Conservation (phyloP, 2,113 vertebrate species). For the Tamias sibiricus region DNA sequence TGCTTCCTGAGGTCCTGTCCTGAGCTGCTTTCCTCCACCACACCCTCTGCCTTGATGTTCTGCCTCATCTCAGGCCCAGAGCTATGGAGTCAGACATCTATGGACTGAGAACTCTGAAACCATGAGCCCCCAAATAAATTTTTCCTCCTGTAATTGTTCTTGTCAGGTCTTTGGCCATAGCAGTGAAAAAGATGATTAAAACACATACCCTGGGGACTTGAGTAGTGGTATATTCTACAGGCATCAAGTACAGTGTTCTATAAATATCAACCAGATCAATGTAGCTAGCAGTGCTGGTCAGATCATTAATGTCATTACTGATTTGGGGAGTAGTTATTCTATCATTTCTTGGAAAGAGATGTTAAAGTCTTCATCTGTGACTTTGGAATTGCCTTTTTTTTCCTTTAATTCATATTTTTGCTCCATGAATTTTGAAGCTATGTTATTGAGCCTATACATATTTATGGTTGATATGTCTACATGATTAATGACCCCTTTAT, state of each 20-base stretch:
- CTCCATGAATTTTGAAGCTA: neutral
- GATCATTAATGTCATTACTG: neutral
- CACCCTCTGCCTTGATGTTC: no score
- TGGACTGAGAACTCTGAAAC: no score
- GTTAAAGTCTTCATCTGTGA: neutral
- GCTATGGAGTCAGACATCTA: no score
- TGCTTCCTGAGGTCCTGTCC: no score
- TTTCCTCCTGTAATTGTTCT: no score
- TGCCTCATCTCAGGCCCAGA: no score
- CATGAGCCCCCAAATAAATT: no score
- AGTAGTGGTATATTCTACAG: neutral
- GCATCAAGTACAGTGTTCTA: neutral
- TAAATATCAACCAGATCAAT: neutral
- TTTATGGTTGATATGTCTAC: neutral
- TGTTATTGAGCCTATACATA: neutral
- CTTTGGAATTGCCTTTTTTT: neutral
- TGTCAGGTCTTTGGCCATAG: no score
- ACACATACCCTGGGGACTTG: neutral
- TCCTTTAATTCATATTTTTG: neutral
- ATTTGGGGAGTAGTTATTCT: neutral
- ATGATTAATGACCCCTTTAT: neutral
- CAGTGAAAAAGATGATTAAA: no score
- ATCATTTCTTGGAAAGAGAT: neutral
- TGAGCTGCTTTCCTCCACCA: no score
- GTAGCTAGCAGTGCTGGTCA: neutral